Evolutionary conservation across 2,113 vertebrate genomes (phyloP), one percentile per base, ranked within the genome.

Genomic region (Glaucidium brasilianum): DNA sequence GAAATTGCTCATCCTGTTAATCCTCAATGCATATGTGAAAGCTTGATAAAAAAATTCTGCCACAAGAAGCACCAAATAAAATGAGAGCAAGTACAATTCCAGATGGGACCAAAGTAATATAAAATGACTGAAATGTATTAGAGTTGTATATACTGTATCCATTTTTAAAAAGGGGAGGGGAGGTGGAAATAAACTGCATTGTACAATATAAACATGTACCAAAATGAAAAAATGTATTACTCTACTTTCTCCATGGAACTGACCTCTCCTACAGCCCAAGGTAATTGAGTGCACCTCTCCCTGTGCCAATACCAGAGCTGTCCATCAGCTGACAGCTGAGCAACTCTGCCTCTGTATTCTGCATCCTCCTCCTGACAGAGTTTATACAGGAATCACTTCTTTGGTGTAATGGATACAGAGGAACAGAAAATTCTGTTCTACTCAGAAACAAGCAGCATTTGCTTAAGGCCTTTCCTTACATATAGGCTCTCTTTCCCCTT

Each of bases 1-100:
- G 88, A 96, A 96, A 94, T 77, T 71, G 56, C 43, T 62, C 63
- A 73, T 62, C 56, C 59, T 67, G 29, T 69, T 79, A 96, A 94
- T 93, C 76, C 62, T 32, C 53, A 68, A 43, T 16, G 32, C 29
- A 34, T 34, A 79, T 34, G 49, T 32, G 59, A 88, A 80, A 89
- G 32, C 39, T 50, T 78, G 52, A 88, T 77, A 90, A 88, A 90
- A 88, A 91, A 58, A 43, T 7, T 62, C 32, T 67, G 30, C 32
- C 53, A 81, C 37, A 76, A 76, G 71, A 85, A 88, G 21, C 64
- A 52, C 14, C 34, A 43, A 85, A 88, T 53, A 64, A 83, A 89
- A 88, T 55, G 16, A 52, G 93, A 91, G 41, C 14, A 71, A 73
- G 30, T 52, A n/a, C 20, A 84, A 64, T 15, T 63, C 92, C 58